phyloP scores from a whole-genome alignment of 2,113 vertebrate species.

The Nycticryphes semicollaris region DNA sequence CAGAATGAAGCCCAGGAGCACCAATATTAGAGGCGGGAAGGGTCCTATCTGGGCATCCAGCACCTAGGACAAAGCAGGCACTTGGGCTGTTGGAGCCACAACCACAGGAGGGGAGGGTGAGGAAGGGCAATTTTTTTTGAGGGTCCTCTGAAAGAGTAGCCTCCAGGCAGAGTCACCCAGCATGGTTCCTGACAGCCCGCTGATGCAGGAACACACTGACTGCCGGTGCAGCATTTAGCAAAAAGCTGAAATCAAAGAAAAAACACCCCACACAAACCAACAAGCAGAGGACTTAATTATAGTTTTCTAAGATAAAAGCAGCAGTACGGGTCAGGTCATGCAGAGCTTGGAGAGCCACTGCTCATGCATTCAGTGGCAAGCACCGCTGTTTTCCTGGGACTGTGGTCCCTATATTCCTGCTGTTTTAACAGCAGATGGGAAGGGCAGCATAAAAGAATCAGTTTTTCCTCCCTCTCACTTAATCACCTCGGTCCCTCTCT shows the following conservation, averaged over 20 bases:
- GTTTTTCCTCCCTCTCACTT: background rate
- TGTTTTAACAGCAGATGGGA: background rate
- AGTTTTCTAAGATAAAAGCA: background rate
- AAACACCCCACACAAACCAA: accelerated
- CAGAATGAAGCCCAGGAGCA: background rate
- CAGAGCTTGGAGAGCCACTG: background rate
- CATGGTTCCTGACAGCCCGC: accelerated
- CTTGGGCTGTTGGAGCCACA: background rate
- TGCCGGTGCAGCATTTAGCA: background rate
- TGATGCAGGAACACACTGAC: background rate
- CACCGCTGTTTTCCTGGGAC: background rate
- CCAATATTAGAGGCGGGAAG: background rate
- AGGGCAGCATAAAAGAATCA: background rate
- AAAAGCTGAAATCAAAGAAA: background rate
- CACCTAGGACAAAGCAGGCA: background rate
- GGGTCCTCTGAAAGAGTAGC: accelerated
- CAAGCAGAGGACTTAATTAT: background rate
- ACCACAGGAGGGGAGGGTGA: accelerated
- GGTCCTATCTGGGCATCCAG: background rate
- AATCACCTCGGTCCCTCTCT: background rate
- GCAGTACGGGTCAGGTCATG: background rate
- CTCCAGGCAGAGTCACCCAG: background rate
- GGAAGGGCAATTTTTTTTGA: accelerated
- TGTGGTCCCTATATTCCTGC: background rate
- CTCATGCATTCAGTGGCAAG: background rate